Evolutionary conservation across 2,797 vertebrate genomes (phyloP), one percentile per base, ranked within the genome.

Genomic region (Lepilemur septentrionalis): DNA sequence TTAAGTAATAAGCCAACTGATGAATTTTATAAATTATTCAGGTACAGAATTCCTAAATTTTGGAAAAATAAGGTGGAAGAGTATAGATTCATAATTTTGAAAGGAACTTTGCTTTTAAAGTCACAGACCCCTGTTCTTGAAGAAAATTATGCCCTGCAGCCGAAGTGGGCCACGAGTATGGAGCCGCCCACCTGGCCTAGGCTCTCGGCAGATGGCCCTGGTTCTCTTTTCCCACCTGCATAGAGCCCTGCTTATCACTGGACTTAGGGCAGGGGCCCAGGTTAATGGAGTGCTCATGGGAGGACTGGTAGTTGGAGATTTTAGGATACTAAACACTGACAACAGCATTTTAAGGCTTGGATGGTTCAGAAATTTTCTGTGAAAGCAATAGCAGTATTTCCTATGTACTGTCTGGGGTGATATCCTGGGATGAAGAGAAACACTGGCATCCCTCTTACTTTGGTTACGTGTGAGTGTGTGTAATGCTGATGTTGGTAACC

Each of bases 161-260:
- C 4, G 25, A 23, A 59, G 32, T 18, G 17, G 80, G 48, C 12
- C 2, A 22, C 7, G 25, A 23, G 38, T 17, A 11, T 48, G 85
- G 30, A 63, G 13, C 5, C 0, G 0, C 18, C n/a, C 3, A 17
- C 2, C 5, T 59, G 4, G 5, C 7, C n/a, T 18, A 20, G 63
- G 22, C 22, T 22, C 41, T 18, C 13, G 2, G 41, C 18, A 59
- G 8, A 7, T 30, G 5, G 67, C 3, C 1, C 5, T 1, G 5
- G 5, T 13, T 15, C 22, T 52, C 38, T 25, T 57, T 10, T 23
- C 12, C 23, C 12, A 0, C 13, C 2, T 65, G 32, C 28, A 3
- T 3, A 25, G 25, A 17, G 30, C 30, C 8, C 12, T 17, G 11
- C 8, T 22, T 7, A 3, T 2, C 28, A 9, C 11, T 80, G 79